Percentiles rank a stretch among this genome's conserved stretches.
Conservation (phyloP, 2,888 invertebrate species). For the Pherbina coryleti region DNA sequence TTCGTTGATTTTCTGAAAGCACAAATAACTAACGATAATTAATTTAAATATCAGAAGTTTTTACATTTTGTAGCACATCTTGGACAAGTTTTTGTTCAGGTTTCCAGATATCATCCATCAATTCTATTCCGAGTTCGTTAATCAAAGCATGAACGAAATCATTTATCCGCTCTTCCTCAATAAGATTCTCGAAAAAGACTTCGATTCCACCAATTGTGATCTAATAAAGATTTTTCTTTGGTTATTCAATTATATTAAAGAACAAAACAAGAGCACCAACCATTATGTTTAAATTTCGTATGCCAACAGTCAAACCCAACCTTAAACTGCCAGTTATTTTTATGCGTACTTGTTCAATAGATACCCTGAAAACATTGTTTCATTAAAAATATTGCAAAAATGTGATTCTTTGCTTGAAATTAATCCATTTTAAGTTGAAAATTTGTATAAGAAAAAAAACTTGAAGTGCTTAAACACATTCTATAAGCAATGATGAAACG, state of each 20-base stretch:
- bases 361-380: slow-evolving; percentile 46
- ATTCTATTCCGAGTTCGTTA: slow-evolving; percentile 61
- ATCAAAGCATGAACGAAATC: slow-evolving; percentile 60
- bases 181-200: slow-evolving; percentile 56
- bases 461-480: no score
- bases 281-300: slow-evolving; percentile 56
- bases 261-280: slow-evolving; percentile 37
- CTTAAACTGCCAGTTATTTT: slow-evolving; percentile 55
- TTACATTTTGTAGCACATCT: slow-evolving; percentile 54
- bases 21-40: neutral
- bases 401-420: no score
- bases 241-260: neutral
- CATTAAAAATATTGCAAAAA: neutral
- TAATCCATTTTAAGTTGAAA: neutral
- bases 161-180: slow-evolving; percentile 61
- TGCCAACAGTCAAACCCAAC: slow-evolving; percentile 49
- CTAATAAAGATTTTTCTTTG: slow-evolving; percentile 35
- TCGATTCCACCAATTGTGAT: slow-evolving; percentile 55
- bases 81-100: slow-evolving; percentile 52
- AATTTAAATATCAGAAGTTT: neutral
- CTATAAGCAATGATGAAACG: no score
- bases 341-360: slow-evolving; percentile 51
- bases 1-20: slow-evolving; percentile 56
- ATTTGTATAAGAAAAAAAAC: neutral
- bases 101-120: slow-evolving; percentile 62